Base-by-base conservation (phyloP, 2,888 invertebrate genomes). In the Morpho achilles region DNA sequence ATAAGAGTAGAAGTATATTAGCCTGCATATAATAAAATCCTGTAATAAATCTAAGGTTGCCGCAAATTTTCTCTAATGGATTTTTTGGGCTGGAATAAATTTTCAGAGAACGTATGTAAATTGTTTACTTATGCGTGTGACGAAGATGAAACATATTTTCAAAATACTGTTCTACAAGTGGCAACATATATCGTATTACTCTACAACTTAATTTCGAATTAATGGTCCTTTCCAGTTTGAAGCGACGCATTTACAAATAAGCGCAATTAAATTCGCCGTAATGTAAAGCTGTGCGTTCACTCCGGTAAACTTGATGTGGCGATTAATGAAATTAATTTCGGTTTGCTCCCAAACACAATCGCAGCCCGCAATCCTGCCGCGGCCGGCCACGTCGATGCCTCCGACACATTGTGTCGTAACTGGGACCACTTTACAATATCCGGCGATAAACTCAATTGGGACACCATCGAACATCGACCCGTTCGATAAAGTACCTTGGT, bases 391-490 rank as follows among this genome's bases (percentile, higher is more conserved):
- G 76, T 82, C 82, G 76, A 84, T 83, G 82, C 75, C 76, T 75
- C 75, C 75, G 74, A 79, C 81, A 80, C 77, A 81, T 79, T 77
- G 79, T 79, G 67, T 71, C 71, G 74, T 77, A 84, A 82, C 82
- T 76, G 77, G 79, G 74, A 83, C 84, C 83, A 87, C 87, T 87
- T 87, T 82, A 87, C 85, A 84, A 87, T 89, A 87, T 89, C 88
- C 88, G 85, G 82, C 75, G 77, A 82, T 86, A 84, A 85, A 85
- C 83, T 84, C 87, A 86, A 87, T 87, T 85, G 84, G 77, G 69
- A 74, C 75, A 73, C 70, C 69, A 70, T 67, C 69, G 58, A 60
- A 59, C 54, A 53, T 65, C 65, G 59, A 64, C 54, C 46, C 64
- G 67, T 53, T 62, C 69, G 39, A 80, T 77, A 77, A 65, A 64